A percentile compares a stretch with the other conserved stretches of the same genome.
phyloP scores from a whole-genome alignment of 2,888 invertebrate species.

The Falcaria lacertinaria region DNA sequence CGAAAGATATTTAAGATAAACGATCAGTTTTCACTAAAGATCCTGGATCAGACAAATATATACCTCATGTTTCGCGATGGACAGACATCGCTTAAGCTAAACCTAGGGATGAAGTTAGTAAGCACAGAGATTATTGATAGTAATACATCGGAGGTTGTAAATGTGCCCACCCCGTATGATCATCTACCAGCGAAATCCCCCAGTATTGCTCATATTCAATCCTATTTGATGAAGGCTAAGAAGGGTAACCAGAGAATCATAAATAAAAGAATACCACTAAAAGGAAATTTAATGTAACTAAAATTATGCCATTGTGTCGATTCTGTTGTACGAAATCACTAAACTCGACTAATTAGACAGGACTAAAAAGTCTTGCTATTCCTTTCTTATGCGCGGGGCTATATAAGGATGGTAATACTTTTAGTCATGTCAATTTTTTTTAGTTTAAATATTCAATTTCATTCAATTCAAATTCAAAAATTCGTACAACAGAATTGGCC shows the following conservation, averaged over 20 bases:
- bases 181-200: conserved; percentile 17
- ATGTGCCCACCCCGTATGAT: conserved; percentile 38
- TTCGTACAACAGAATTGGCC: too few species aligned
- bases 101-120: conserved; percentile 54
- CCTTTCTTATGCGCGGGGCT: too few species aligned
- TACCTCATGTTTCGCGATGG: conserved; percentile 37
- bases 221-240: conserved; percentile 14
- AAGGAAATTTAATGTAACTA: too few species aligned
- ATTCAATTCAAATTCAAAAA: too few species aligned
- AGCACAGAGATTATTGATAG: conserved; percentile 58
- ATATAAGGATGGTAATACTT: too few species aligned
- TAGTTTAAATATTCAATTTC: too few species aligned
- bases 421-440: too few species aligned
- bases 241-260: not conserved
- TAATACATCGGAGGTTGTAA: conserved; percentile 23
- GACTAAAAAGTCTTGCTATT: too few species aligned
- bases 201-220: conserved; percentile 27
- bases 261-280: too few species aligned
- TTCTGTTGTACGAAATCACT: too few species aligned
- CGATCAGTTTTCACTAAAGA: conserved; percentile 42
- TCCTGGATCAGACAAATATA: conserved; percentile 46
- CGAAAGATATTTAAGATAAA: conserved; percentile 48
- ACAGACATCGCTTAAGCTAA: conserved; percentile 29
- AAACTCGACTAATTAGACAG: too few species aligned
- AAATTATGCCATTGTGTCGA: too few species aligned